Evolutionary conservation across 2,113 vertebrate genomes (phyloP).

Genomic region (Egretta garzetta): DNA sequence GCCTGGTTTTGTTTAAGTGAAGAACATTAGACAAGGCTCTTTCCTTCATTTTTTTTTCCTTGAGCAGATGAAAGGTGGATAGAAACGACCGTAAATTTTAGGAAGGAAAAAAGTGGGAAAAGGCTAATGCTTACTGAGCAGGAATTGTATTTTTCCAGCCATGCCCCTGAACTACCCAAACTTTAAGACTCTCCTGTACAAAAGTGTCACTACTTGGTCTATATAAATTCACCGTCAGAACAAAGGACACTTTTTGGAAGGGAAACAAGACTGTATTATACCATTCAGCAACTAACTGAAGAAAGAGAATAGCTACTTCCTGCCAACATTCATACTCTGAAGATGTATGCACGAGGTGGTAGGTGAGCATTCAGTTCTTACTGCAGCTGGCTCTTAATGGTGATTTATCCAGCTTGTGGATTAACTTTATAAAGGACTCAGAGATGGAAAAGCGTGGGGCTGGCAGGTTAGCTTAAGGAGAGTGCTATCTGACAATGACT

Average conservation of each 20-base stretch:
- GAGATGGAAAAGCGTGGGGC: neutral
- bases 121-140: slow-evolving; percentile 20
- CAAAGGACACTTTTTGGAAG: slow-evolving; percentile 33
- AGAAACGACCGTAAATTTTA: slow-evolving; percentile 43
- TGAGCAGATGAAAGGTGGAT: slow-evolving; percentile 39
- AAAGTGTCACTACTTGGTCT: neutral
- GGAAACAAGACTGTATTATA: neutral
- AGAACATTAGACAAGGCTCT: slow-evolving; percentile 13
- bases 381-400: neutral
- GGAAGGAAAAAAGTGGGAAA: slow-evolving; percentile 39
- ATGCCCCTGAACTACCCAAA: neutral
- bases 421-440: neutral
- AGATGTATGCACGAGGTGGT: neutral
- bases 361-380: slow-evolving; percentile 15
- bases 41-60: neutral
- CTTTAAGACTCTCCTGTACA: neutral
- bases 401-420: neutral
- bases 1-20: slow-evolving; percentile 44
- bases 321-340: neutral
- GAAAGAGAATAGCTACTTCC: slow-evolving; percentile 35
- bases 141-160: slow-evolving; percentile 29
- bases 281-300: neutral
- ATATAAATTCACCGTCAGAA: slow-evolving; percentile 33
- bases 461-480: neutral
- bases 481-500: neutral